Evolutionary conservation across 2,888 invertebrate species (phyloP).

Genomic region (Diabrotica balteata): DNA sequence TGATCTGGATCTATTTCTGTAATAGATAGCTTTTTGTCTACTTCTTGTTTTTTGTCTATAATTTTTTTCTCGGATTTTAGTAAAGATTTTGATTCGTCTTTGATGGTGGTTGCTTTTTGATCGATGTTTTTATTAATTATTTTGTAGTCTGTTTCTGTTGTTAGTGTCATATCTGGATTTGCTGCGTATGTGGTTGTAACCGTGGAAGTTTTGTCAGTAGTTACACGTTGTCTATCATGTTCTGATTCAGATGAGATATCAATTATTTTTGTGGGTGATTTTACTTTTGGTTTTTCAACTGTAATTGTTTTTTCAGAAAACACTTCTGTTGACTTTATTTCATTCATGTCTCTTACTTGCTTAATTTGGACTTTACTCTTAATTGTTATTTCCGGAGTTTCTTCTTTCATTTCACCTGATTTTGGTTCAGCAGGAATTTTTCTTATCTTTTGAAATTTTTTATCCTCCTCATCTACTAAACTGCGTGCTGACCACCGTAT

Average conservation of each 20-base stretch:
- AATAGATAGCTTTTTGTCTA: not conserved
- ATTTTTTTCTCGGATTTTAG: not conserved
- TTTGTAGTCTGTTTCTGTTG: too few species aligned
- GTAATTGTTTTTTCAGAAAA: conserved; percentile 18
- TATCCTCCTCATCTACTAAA: conserved; percentile 9
- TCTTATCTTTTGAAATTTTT: not conserved
- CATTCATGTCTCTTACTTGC: conserved; percentile 8
- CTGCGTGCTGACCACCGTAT: conserved; percentile 8
- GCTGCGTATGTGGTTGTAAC: too few species aligned
- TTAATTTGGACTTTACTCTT: conserved; percentile 22
- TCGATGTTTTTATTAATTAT: too few species aligned
- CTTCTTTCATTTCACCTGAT: not conserved
- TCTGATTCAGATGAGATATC: too few species aligned
- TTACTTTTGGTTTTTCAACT: conserved; percentile 10
- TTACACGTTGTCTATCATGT: too few species aligned
- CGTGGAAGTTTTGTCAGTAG: too few species aligned
- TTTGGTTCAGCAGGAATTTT: not conserved
- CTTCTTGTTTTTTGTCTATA: not conserved
- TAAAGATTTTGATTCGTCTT: conserved; percentile 1
- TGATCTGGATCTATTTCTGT: conserved; percentile 3
- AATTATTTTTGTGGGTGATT: not conserved
- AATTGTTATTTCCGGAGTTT: conserved; percentile 16
- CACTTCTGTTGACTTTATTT: conserved; percentile 20
- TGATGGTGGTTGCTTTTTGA: not conserved
- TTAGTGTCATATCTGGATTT: too few species aligned